phyloP scores from a whole-genome alignment of 2,797 vertebrate genomes.

The Amblyopsis hoosieri region DNA sequence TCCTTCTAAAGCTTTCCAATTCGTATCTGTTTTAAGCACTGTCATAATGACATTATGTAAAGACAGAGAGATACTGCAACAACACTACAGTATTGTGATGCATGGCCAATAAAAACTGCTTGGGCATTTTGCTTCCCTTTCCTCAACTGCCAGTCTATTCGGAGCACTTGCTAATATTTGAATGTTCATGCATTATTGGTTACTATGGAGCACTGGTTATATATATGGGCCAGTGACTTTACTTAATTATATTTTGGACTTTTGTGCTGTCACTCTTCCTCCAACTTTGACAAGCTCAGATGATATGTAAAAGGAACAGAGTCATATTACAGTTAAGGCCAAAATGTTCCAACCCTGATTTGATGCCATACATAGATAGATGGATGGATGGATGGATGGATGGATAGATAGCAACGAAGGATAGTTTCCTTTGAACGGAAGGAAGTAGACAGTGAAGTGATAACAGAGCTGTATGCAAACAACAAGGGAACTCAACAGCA shows the following conservation, averaged over 20 bases:
- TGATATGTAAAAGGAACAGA: conserved; percentile 55
- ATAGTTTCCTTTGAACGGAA: too few species aligned
- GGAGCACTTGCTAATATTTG: conserved; percentile 63
- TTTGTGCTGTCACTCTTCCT: conserved; percentile 27
- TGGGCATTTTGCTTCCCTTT: conserved; percentile 19
- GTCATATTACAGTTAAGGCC: conserved; percentile 34
- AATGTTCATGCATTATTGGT: conserved; percentile 63
- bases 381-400: too few species aligned
- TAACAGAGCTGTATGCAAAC: too few species aligned
- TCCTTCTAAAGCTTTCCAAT: too few species aligned
- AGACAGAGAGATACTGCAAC: conserved; percentile 19
- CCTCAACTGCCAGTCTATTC: conserved; percentile 31
- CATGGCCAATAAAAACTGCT: conserved; percentile 26
- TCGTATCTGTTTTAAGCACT: neutral
- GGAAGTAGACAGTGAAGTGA: too few species aligned
- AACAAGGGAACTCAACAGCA: too few species aligned
- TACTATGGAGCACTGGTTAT: conserved; percentile 64
- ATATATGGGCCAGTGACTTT: conserved; percentile 70
- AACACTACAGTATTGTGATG: conserved; percentile 38
- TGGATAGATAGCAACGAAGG: too few species aligned
- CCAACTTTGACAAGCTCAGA: conserved; percentile 57
- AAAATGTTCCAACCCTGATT: too few species aligned
- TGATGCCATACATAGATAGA: too few species aligned
- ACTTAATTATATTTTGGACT: conserved; percentile 68
- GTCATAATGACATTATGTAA: conserved; percentile 17